phyloP scores from a whole-genome alignment of 2,888 invertebrate genomes.

The Phrixothrix hirtus region DNA sequence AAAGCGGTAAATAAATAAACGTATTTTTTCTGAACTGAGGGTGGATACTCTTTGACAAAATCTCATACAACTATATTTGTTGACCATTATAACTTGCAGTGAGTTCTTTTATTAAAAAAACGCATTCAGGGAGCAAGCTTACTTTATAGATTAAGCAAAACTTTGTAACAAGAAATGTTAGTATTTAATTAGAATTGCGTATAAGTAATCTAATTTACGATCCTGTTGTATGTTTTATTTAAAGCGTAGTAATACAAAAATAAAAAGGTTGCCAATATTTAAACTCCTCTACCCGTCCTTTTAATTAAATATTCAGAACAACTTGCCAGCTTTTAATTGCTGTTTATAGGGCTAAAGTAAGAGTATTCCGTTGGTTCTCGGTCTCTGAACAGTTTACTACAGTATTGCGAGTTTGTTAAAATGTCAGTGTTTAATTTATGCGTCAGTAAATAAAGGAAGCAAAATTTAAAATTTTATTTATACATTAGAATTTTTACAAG shows the following conservation, averaged over 20 bases:
- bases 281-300: slow-evolving; percentile 16
- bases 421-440: slow-evolving; percentile 1
- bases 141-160: too few species aligned
- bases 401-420: slow-evolving; percentile 1
- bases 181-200: too few species aligned
- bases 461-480: not conserved
- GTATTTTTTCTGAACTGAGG: too few species aligned
- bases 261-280: slow-evolving; percentile 24
- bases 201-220: too few species aligned
- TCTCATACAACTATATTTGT: too few species aligned
- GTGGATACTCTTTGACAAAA: too few species aligned
- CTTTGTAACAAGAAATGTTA: too few species aligned
- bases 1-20: too few species aligned
- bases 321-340: slow-evolving; percentile 21
- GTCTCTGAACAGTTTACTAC: slow-evolving; percentile 11
- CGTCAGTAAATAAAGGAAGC: not conserved
- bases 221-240: slow-evolving; percentile 18
- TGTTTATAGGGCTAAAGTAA: slow-evolving; percentile 19
- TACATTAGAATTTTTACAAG: not conserved
- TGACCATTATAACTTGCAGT: too few species aligned
- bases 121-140: too few species aligned
- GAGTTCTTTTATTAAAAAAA: too few species aligned
- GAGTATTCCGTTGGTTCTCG: slow-evolving; percentile 9
- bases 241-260: slow-evolving; percentile 9
- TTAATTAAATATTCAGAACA: slow-evolving; percentile 20